Evolutionary conservation across 1,140 invertebrate species (phyloP).

Genomic region (Platorchestia sp.): DNA sequence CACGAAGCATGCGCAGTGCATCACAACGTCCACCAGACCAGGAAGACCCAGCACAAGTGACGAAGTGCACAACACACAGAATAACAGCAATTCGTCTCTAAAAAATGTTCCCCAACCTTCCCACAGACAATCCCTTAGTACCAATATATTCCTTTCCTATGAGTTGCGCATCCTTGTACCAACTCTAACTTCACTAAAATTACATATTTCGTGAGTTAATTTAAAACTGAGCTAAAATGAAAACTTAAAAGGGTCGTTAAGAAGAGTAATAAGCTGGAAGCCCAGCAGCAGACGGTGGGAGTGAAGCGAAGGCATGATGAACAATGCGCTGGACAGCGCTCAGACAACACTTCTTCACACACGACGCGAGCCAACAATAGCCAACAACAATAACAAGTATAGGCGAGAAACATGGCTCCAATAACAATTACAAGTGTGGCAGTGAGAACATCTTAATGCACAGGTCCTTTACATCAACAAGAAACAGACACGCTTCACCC

Average conservation of each 20-base stretch:
- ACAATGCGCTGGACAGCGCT: neutral
- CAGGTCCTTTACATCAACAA: neutral
- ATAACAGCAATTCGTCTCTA: neutral
- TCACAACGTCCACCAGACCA: neutral
- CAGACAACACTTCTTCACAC: neutral
- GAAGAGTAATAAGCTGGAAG: neutral
- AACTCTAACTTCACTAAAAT: neutral
- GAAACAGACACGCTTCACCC: neutral
- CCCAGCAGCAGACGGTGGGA: neutral
- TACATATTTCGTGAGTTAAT: neutral
- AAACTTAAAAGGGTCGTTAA: neutral
- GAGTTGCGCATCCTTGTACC: neutral
- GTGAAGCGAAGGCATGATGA: neutral
- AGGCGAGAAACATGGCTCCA: conserved; percentile 19
- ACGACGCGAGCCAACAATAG: conserved; percentile 9
- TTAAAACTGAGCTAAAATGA: neutral
- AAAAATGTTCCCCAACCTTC: neutral
- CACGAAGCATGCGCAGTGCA: neutral
- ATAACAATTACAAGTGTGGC: conserved; percentile 49
- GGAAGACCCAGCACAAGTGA: neutral
- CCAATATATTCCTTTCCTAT: neutral
- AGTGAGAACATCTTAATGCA: conserved; percentile 27
- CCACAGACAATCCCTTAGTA: neutral
- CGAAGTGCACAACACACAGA: neutral
- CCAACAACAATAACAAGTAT: conserved; percentile 40